phyloP scores from a whole-genome alignment of 2,888 invertebrate genomes.

The Eupithecia dodoneata region DNA sequence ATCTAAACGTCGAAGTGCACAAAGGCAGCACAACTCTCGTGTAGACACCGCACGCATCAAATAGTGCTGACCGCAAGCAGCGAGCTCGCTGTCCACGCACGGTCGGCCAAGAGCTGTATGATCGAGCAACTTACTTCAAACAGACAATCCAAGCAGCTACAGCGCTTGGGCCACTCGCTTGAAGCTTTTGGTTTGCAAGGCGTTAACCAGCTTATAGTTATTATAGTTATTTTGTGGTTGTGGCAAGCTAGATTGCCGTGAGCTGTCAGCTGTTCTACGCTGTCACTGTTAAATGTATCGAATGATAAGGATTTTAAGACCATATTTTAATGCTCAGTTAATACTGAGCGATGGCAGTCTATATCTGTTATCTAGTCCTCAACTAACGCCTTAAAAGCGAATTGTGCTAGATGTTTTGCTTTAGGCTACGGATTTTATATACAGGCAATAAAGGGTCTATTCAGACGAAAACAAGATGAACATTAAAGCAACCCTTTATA shows the following conservation, averaged over 20 bases:
- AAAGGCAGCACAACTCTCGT: no score
- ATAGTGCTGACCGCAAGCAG: no score
- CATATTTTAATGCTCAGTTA: neutral
- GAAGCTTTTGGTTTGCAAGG: neutral
- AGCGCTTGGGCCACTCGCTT: neutral
- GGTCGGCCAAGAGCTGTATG: neutral
- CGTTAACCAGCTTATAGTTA: no score
- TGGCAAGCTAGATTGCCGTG: no score
- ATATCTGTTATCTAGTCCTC: neutral
- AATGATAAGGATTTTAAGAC: neutral
- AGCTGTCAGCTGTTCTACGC: no score
- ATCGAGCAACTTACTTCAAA: neutral
- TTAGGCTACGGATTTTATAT: conserved; percentile 24
- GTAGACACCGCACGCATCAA: no score
- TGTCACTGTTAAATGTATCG: no score
- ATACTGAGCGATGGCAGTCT: neutral
- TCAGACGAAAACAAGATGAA: conserved; percentile 30
- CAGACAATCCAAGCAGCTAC: neutral
- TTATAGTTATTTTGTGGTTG: no score
- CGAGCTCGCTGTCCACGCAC: neutral
- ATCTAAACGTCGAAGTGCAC: no score
- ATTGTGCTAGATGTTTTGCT: conserved; percentile 3
- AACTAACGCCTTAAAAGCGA: neutral
- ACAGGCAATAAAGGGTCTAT: conserved; percentile 26
- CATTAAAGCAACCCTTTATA: neutral